Conservation (phyloP, 1,140 invertebrate species). For the Orius insidiosus region DNA sequence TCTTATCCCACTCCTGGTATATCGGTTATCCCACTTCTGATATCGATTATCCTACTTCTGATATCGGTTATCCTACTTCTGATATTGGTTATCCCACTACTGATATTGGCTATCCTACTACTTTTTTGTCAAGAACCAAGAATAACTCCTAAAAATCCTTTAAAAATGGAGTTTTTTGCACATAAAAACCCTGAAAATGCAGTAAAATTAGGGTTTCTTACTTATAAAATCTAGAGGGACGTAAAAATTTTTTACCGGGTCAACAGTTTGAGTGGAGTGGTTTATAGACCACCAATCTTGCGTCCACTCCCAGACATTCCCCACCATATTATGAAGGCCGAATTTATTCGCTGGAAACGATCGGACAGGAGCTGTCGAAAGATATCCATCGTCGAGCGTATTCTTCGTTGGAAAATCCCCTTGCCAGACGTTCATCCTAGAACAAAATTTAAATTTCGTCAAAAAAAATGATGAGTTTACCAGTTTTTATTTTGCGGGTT, state of each 20-base stretch:
- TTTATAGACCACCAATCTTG: conserved; percentile 55
- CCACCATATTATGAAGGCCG: conserved; percentile 77
- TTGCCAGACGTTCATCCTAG: conserved; percentile 83
- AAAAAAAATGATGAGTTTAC: conserved; percentile 29
- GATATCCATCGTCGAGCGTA: conserved; percentile 65
- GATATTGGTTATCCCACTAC: no score
- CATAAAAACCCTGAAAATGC: no score
- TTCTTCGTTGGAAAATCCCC: conserved; percentile 72
- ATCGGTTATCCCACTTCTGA: no score
- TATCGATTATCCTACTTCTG: no score
- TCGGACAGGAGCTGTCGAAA: conserved; percentile 60
- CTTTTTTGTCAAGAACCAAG: no score
- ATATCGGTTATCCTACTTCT: no score
- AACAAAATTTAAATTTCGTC: conserved; percentile 19
- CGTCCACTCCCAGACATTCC: conserved; percentile 97
- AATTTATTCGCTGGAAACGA: conserved; percentile 62
- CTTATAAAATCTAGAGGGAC: not conserved
- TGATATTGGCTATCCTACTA: no score
- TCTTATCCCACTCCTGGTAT: no score
- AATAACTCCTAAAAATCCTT: no score
- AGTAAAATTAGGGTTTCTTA: no score
- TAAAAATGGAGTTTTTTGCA: no score
- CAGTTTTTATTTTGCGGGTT: conserved; percentile 58
- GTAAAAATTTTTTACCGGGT: conserved; percentile 17
- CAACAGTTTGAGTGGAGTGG: conserved; percentile 32